Conservation (phyloP, 2,888 invertebrate genomes). For the Andrena bicolor region DNA sequence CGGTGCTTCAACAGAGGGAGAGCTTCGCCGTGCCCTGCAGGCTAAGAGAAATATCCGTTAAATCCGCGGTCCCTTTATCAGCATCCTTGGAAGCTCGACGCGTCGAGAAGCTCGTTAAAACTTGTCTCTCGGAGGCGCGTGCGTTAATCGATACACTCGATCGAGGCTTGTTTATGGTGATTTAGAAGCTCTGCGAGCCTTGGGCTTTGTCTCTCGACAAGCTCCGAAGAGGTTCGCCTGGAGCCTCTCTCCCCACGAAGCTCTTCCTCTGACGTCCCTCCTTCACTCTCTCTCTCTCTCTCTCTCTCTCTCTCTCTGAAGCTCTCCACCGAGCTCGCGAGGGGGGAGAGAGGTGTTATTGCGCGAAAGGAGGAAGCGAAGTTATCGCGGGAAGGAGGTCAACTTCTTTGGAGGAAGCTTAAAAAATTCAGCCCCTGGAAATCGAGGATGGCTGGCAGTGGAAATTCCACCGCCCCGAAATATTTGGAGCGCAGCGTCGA, state of each 20-base stretch:
- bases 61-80: too few relatives aligned
- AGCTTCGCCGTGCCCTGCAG: too few relatives aligned
- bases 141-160: neutral
- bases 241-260: too few relatives aligned
- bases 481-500: constrained; percentile 20
- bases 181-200: neutral
- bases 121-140: neutral
- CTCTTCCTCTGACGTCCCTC: too few relatives aligned
- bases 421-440: neutral
- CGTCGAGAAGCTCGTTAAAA: constrained; percentile 25
- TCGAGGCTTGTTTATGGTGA: neutral
- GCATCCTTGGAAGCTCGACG: neutral
- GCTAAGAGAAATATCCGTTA: neutral
- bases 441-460: neutral
- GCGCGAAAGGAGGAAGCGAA: too few relatives aligned
- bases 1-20: neutral
- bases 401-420: neutral
- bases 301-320: too few relatives aligned
- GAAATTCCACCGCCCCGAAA: constrained; percentile 21
- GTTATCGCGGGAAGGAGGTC: too few relatives aligned
- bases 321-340: too few relatives aligned
- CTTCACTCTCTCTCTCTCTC: too few relatives aligned
- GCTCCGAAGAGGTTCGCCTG: too few relatives aligned
- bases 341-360: too few relatives aligned
- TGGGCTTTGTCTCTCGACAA: neutral